phyloP scores from a whole-genome alignment of 1,140 invertebrate genomes.

The honey bee (Apis mellifera) region DNA sequence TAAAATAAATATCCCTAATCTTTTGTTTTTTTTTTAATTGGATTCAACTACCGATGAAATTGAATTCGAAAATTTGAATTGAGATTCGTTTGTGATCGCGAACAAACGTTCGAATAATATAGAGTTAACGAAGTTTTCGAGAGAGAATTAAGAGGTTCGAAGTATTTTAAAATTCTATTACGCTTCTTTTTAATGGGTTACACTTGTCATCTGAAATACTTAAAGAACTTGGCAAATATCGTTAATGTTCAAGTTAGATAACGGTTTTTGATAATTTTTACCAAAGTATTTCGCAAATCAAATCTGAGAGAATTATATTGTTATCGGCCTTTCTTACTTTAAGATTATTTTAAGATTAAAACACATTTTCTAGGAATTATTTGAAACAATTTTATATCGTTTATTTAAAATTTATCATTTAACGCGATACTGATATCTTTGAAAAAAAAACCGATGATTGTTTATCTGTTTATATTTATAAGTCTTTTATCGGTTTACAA shows the following conservation, averaged over 20 bases:
- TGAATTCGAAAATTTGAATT: not conserved
- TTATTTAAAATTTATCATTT: not conserved
- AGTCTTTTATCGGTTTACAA: not conserved
- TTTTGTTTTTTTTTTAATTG: no score
- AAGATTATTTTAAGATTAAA: not conserved
- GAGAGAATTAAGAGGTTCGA: not conserved
- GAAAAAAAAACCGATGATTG: not conserved
- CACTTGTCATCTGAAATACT: not conserved
- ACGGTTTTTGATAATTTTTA: constrained; percentile 4
- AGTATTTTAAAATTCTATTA: constrained; percentile 1
- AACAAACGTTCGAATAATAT: not conserved
- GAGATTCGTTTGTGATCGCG: not conserved
- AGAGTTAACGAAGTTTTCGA: not conserved
- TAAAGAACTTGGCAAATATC: not conserved
- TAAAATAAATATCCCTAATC: no score
- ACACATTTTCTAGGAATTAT: not conserved
- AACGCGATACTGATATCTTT: not conserved
- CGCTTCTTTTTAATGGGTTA: no score
- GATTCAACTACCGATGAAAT: not conserved
- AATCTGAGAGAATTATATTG: not conserved
- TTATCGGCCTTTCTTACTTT: not conserved
- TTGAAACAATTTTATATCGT: not conserved
- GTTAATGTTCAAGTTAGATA: not conserved
- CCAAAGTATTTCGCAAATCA: not conserved
- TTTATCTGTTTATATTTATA: not conserved